These are phyloP conservation scores for Gymnoscopelus microlampas DNA, from an alignment of 2,797 vertebrate species.

Conservation along the genomic window DNA sequence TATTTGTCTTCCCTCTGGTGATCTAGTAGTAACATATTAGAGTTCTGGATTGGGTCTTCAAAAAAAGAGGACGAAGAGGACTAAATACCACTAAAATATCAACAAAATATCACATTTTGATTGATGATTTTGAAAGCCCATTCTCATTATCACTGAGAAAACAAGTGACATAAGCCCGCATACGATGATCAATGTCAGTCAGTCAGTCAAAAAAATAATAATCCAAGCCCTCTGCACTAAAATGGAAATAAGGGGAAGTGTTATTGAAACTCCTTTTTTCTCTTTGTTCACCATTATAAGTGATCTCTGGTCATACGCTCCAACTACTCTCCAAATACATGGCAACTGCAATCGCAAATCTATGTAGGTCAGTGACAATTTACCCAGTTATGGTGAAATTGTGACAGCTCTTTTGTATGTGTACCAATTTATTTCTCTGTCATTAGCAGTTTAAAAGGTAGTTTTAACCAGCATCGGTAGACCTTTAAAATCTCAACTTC, in stretches of 20 bases:
- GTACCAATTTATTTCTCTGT: not conserved
- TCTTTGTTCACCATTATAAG: slow-evolving; percentile 32
- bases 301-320: slow-evolving; percentile 1
- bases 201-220: slow-evolving; percentile 39
- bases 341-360: slow-evolving; percentile 34
- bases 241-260: slow-evolving; percentile 38
- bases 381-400: not conserved
- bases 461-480: not conserved
- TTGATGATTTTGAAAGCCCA: slow-evolving; percentile 20
- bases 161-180: slow-evolving; percentile 8
- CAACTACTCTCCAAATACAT: slow-evolving; percentile 20
- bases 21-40: not conserved
- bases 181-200: slow-evolving; percentile 10
- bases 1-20: not conserved
- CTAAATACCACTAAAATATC: slow-evolving; percentile 29
- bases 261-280: slow-evolving; percentile 27
- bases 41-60: slow-evolving; percentile 55
- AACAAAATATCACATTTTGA: slow-evolving; percentile 15
- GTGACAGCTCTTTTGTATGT: no score
- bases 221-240: slow-evolving; percentile 53
- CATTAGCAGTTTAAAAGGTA: slow-evolving; percentile 1
- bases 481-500: slow-evolving; percentile 18
- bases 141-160: slow-evolving; percentile 25
- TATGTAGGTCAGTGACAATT: slow-evolving; percentile 21
- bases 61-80: slow-evolving; percentile 10